Percentiles rank a stretch among this genome's conserved stretches.
Evolutionary conservation across 2,113 vertebrate species (phyloP).

Genomic region (Anguilla japonica): DNA sequence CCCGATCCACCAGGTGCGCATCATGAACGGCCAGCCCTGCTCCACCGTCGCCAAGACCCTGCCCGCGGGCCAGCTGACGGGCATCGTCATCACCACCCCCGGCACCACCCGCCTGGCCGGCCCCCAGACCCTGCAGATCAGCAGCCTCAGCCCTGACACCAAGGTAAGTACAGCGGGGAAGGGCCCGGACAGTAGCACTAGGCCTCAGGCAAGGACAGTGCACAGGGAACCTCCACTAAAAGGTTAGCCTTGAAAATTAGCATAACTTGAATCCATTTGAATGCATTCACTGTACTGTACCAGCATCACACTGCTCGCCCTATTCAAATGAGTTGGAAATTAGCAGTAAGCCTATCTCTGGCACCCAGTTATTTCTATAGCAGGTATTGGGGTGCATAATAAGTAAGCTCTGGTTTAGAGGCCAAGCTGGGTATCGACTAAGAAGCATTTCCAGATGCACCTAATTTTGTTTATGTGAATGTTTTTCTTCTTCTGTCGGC

Average conservation of each 20-base stretch:
- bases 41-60: slow-evolving; percentile 83
- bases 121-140: slow-evolving; percentile 79
- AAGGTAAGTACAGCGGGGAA: slow-evolving; percentile 64
- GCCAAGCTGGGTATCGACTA: neutral
- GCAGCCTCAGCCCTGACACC: slow-evolving; percentile 78
- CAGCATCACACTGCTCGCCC: neutral
- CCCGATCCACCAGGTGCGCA: slow-evolving; percentile 85
- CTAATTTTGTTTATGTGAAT: neutral
- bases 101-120: slow-evolving; percentile 75
- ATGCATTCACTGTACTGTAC: neutral
- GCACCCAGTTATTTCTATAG: neutral
- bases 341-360: neutral
- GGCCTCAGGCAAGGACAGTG: neutral
- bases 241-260: no score
- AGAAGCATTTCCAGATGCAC: neutral
- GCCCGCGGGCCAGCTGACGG: slow-evolving; percentile 82
- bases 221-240: no score
- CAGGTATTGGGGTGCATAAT: neutral
- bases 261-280: neutral
- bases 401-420: neutral
- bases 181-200: neutral
- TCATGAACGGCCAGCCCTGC: slow-evolving; percentile 81
- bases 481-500: neutral
- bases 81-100: slow-evolving; percentile 80
- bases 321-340: neutral